Conservation (phyloP, 2,797 vertebrate genomes). For the Geotria australis region DNA sequence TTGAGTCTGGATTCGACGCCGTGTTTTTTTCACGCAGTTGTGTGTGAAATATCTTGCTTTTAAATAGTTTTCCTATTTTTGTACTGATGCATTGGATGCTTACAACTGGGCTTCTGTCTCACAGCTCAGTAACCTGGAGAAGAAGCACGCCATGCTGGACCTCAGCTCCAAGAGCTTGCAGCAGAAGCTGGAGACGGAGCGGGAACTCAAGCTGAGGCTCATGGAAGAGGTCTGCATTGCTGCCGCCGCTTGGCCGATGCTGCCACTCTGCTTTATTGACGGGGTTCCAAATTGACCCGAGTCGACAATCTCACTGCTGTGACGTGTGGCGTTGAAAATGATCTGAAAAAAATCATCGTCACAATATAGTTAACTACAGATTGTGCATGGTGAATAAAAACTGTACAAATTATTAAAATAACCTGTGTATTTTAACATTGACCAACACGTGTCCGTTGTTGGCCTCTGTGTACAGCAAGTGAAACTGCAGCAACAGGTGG, state of each 20-base stretch:
- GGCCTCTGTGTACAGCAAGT: conserved; percentile 28
- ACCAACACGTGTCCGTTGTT: background rate
- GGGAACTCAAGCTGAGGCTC: conserved; percentile 81
- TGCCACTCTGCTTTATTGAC: background rate
- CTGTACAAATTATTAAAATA: background rate
- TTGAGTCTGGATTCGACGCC: too few relatives aligned
- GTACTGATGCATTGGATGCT: too few relatives aligned
- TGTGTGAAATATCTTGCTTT: too few relatives aligned
- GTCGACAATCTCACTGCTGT: background rate
- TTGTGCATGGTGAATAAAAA: background rate
- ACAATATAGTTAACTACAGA: background rate
- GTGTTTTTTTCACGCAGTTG: too few relatives aligned
- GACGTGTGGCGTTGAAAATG: too few relatives aligned
- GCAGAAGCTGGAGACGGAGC: conserved; percentile 82
- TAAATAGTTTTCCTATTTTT: too few relatives aligned
- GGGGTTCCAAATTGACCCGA: background rate
- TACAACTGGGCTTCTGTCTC: too few relatives aligned
- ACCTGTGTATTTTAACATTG: background rate
- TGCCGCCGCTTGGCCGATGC: background rate
- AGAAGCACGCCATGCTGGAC: conserved; percentile 92
- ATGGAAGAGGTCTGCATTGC: conserved; percentile 51
- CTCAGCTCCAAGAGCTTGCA: conserved; percentile 90
- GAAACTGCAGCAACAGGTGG: conserved; percentile 95
- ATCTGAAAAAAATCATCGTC: too few relatives aligned
- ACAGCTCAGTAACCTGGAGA: conserved; percentile 82